phyloP scores from a whole-genome alignment of 2,797 vertebrate species.

The Poecilia gillii region DNA sequence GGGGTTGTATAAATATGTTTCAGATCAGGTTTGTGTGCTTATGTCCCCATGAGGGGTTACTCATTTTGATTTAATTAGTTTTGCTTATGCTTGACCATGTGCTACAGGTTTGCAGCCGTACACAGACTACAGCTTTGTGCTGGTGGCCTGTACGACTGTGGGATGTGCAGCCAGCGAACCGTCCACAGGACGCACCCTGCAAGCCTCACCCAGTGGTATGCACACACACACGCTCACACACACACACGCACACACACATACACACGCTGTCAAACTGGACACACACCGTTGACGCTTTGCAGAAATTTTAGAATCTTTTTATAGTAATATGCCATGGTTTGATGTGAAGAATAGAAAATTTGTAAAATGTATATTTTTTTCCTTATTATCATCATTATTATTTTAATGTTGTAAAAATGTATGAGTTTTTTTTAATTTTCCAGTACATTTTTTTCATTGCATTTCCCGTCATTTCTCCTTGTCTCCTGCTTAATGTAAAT shows the following conservation, averaged over 20 bases:
- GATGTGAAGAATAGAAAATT: neutral
- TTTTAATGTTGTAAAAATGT: neutral
- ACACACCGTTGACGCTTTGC: neutral
- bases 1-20: neutral
- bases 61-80: neutral
- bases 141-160: slow-evolving; percentile 87
- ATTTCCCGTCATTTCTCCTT: neutral
- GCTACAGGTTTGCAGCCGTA: slow-evolving; percentile 86
- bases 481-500: neutral
- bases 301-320: neutral
- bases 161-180: slow-evolving; percentile 87
- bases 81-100: slow-evolving; percentile 10
- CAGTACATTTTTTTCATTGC: neutral
- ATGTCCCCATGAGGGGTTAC: neutral
- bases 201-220: slow-evolving; percentile 89
- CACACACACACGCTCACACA: slow-evolving; percentile 3
- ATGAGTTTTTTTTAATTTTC: neutral
- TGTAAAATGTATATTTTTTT: neutral
- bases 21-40: neutral
- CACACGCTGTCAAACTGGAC: neutral
- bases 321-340: neutral
- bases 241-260: neutral
- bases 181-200: slow-evolving; percentile 86
- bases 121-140: slow-evolving; percentile 86
- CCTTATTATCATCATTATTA: too few relatives aligned